Percentiles rank a stretch among this genome's conserved stretches.
Evolutionary conservation across 2,113 vertebrate genomes (phyloP).

Genomic region (Silurus asotus): DNA sequence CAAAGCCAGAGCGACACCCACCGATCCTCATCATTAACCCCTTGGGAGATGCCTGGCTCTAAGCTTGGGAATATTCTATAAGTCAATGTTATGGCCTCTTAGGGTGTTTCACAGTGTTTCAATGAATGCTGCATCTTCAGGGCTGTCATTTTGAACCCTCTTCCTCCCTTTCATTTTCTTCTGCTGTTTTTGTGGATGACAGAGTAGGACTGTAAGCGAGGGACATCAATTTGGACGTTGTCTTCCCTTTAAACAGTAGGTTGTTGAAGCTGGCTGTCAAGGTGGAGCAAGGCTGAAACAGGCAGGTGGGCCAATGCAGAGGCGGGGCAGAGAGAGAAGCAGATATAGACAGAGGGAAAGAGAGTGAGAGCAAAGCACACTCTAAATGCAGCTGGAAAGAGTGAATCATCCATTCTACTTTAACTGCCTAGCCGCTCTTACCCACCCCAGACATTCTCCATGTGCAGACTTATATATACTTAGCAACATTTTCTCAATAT

Average conservation of each 20-base stretch:
- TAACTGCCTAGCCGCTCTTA: constrained; percentile 38
- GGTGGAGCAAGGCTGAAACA: constrained; percentile 48
- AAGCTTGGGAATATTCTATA: constrained; percentile 46
- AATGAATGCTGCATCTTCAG: constrained; percentile 41
- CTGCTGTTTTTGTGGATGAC: constrained; percentile 37
- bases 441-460: constrained; percentile 32
- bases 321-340: constrained; percentile 17
- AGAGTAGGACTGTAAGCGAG: constrained; percentile 35
- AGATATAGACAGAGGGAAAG: constrained; percentile 29
- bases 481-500: neutral
- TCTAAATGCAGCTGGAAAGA: constrained; percentile 44
- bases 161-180: constrained; percentile 29
- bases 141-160: constrained; percentile 47
- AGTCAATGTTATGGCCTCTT: constrained; percentile 47
- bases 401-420: constrained; percentile 50
- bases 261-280: constrained; percentile 52
- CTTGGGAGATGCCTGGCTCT: constrained; percentile 46
- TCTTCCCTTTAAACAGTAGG: constrained; percentile 54
- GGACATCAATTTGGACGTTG: constrained; percentile 51
- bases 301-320: constrained; percentile 45
- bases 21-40: constrained; percentile 57
- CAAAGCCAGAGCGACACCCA: constrained; percentile 50
- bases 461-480: constrained; percentile 26
- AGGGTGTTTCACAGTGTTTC: constrained; percentile 34
- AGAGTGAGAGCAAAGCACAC: constrained; percentile 20